Evolutionary conservation across 2,888 invertebrate species (phyloP).

Genomic region (Dinocampus coccinellae): DNA sequence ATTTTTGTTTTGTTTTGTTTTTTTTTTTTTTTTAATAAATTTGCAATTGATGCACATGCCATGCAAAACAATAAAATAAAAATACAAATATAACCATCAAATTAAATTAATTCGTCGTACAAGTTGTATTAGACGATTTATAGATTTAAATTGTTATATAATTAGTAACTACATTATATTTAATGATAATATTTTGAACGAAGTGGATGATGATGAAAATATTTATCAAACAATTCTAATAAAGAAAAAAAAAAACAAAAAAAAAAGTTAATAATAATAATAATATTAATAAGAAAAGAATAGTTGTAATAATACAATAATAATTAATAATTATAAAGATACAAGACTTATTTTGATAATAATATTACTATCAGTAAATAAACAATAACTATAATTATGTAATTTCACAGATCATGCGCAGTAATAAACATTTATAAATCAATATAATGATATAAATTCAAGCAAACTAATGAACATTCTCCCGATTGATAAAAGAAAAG

Average conservation of each 20-base stretch:
- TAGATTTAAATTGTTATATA: conserved; percentile 40
- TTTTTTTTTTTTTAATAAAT: conserved; percentile 25
- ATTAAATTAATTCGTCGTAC: conserved; percentile 11
- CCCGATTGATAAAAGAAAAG: conserved; percentile 41
- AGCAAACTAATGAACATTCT: conserved; percentile 56
- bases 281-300: conserved; percentile 39
- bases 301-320: conserved; percentile 29
- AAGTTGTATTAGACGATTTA: conserved; percentile 42
- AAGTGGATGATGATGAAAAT: not conserved
- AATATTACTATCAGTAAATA: conserved; percentile 46
- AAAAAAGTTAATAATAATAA: conserved; percentile 18
- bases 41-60: conserved; percentile 58
- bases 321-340: conserved; percentile 2
- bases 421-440: conserved; percentile 57
- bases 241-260: conserved; percentile 11
- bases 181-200: not conserved
- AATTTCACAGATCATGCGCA: conserved; percentile 67
- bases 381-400: conserved; percentile 51
- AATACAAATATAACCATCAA: no score
- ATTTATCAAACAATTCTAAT: conserved; percentile 8
- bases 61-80: conserved; percentile 51
- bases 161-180: conserved; percentile 15
- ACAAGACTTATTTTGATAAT: conserved; percentile 37
- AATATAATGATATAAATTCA: conserved; percentile 51
- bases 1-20: no score